Evolutionary conservation across 2,888 invertebrate species (phyloP).

Genomic region (Ochropleura plecta): DNA sequence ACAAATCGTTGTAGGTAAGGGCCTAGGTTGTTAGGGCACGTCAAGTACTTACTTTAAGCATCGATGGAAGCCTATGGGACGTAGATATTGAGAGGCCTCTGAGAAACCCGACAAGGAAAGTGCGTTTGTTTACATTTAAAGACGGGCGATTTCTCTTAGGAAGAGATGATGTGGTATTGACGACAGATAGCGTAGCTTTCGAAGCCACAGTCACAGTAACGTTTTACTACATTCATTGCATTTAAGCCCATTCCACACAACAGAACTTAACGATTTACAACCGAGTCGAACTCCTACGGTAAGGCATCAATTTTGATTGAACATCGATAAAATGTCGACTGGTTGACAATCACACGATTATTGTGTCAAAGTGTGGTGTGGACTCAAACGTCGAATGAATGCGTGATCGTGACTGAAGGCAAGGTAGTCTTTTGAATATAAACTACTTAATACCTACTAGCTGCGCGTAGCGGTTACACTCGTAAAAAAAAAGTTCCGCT

Average conservation of each 20-base stretch:
- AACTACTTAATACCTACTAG: constrained; percentile 4
- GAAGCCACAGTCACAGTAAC: constrained; percentile 27
- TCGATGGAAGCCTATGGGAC: neutral
- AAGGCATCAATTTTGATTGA: constrained; percentile 3
- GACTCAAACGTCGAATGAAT: constrained; percentile 7
- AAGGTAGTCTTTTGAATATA: constrained; percentile 20
- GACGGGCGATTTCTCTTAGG: constrained; percentile 34
- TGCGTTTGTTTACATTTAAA: constrained; percentile 46
- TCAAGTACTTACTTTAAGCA: neutral
- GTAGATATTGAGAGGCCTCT: constrained; percentile 16
- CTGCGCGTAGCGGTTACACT: too few relatives aligned
- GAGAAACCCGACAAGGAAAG: constrained; percentile 40
- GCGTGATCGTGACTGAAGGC: neutral
- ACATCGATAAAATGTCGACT: constrained; percentile 6
- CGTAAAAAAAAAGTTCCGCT: too few relatives aligned
- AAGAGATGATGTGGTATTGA: constrained; percentile 13
- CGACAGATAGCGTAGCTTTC: constrained; percentile 22
- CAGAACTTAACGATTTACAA: constrained; percentile 20
- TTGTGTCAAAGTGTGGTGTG: constrained; percentile 12
- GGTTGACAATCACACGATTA: constrained; percentile 26
- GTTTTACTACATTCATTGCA: constrained; percentile 19
- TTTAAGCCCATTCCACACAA: neutral
- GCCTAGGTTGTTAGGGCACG: neutral
- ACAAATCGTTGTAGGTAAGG: neutral
- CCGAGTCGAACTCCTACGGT: neutral